A percentile compares a stretch with the other conserved stretches of the same genome.
Evolutionary conservation across 2,113 vertebrate species (phyloP).

Genomic region (Atrichornis clamosus): DNA sequence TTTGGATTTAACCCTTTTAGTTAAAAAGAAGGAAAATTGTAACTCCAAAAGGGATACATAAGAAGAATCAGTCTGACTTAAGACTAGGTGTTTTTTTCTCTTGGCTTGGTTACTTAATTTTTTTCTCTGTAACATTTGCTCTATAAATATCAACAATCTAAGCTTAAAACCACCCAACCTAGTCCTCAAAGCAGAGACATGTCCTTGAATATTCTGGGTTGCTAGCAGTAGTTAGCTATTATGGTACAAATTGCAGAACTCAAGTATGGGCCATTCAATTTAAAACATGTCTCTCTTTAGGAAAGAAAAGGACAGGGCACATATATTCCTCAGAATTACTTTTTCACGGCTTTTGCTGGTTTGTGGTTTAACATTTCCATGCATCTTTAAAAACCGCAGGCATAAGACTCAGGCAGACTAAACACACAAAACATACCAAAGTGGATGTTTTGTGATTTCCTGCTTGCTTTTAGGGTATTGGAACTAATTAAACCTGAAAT

Average conservation of each 20-base stretch:
- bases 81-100: background rate
- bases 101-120: background rate
- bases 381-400: background rate
- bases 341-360: background rate
- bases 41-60: background rate
- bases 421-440: conserved; percentile 5
- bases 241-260: background rate
- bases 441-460: background rate
- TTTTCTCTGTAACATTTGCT: background rate
- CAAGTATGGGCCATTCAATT: background rate
- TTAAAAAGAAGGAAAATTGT: background rate
- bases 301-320: background rate
- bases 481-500: conserved; percentile 36
- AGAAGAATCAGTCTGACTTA: background rate
- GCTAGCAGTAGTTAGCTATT: background rate
- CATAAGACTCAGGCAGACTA: conserved; percentile 1
- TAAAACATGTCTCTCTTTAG: background rate
- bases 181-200: background rate
- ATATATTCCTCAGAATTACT: background rate
- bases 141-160: background rate
- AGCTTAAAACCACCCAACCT: background rate
- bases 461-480: background rate
- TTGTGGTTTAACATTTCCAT: conserved; percentile 26
- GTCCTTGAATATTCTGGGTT: background rate
- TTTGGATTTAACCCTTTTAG: background rate